These are phyloP conservation scores for Temnothorax ravouxi DNA, from an alignment of 2,888 invertebrate genomes.

Conservation along the genomic window DNA sequence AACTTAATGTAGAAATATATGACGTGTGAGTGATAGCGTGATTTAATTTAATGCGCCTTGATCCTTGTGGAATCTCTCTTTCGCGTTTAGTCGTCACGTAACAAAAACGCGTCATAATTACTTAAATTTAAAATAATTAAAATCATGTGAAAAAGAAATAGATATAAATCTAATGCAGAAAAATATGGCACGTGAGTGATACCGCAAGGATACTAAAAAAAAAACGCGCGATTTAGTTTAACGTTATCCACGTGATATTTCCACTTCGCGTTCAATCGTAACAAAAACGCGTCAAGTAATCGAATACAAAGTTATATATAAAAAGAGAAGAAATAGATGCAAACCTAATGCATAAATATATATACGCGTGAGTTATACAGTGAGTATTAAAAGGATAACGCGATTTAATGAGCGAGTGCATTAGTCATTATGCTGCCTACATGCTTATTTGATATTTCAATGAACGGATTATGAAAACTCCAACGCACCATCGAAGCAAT, in stretches of 20 bases:
- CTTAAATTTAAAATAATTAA: no score
- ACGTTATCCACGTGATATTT: not conserved
- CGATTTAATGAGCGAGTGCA: not conserved
- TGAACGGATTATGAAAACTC: not conserved
- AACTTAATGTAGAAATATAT: not conserved
- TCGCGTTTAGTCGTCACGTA: no score
- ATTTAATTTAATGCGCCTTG: no score
- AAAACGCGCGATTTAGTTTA: not conserved
- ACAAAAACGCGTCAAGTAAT: not conserved
- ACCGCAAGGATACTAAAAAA: not conserved
- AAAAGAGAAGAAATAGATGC: not conserved
- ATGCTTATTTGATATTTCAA: slow-evolving; percentile 41
- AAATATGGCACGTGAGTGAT: not conserved
- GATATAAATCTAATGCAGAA: not conserved
- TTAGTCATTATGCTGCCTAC: not conserved
- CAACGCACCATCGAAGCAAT: not conserved
- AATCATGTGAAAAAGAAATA: not conserved
- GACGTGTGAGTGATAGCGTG: not conserved
- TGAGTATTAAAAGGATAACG: not conserved
- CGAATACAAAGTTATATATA: not conserved
- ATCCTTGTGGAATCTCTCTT: no score
- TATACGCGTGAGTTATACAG: not conserved
- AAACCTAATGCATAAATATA: not conserved
- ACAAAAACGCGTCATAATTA: no score
- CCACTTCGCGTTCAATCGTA: not conserved